Evolutionary conservation across 2,888 invertebrate genomes (phyloP).

Genomic region (Latrodectus elegans): DNA sequence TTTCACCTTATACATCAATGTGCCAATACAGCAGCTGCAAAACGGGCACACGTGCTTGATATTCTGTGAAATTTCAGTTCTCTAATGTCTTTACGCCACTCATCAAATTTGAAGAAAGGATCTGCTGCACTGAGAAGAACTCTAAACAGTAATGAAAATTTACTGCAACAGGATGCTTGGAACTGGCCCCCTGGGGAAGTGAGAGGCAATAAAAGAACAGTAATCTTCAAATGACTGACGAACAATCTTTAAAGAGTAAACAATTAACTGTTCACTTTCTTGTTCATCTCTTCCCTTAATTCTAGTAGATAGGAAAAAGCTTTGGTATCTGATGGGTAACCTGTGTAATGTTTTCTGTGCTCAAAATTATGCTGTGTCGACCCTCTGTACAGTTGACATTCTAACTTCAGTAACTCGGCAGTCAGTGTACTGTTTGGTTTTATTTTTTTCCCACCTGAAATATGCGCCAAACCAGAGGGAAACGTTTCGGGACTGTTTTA

Average conservation of each 20-base stretch:
- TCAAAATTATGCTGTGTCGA: constrained; percentile 61
- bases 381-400: constrained; percentile 57
- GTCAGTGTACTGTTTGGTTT: constrained; percentile 3
- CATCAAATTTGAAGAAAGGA: constrained; percentile 61
- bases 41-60: constrained; percentile 64
- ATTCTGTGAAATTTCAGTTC: constrained; percentile 56
- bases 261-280: constrained; percentile 46
- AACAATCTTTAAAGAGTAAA: constrained; percentile 3
- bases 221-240: constrained; percentile 23
- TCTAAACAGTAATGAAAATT: constrained; percentile 43
- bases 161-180: constrained; percentile 44
- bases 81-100: constrained; percentile 57
- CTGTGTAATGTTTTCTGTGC: constrained; percentile 64
- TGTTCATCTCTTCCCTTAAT: constrained; percentile 63
- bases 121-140: constrained; percentile 41
- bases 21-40: constrained; percentile 58
- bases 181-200: constrained; percentile 34
- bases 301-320: constrained; percentile 66
- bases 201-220: constrained; percentile 14
- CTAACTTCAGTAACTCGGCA: constrained; percentile 47
- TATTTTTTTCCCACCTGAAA: neutral
- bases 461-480: no score
- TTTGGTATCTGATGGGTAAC: constrained; percentile 63
- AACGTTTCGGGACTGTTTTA: no score
- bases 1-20: constrained; percentile 35